Evolutionary conservation across 2,113 vertebrate genomes (phyloP).

Genomic region (Sylvietta virens): DNA sequence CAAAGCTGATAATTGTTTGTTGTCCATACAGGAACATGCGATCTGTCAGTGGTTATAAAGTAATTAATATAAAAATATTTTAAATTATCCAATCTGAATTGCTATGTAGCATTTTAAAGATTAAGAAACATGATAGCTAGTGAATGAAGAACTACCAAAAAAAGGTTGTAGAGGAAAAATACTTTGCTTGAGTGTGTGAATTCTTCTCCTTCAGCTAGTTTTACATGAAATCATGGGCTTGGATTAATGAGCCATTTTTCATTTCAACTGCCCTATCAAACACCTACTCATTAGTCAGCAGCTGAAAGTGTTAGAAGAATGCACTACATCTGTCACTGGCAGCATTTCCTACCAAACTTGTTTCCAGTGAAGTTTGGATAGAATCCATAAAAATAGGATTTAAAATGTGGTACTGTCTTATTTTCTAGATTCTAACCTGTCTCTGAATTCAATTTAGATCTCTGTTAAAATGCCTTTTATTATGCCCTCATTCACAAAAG

Average conservation of each 20-base stretch:
- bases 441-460: background rate
- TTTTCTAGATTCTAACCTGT: background rate
- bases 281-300: constrained; percentile 65
- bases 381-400: constrained; percentile 1
- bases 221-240: constrained; percentile 30
- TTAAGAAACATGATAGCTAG: background rate
- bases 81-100: background rate
- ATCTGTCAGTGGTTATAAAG: background rate
- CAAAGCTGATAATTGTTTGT: background rate
- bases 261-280: constrained; percentile 55
- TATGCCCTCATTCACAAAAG: background rate
- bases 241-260: constrained; percentile 30
- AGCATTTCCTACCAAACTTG: constrained; percentile 44
- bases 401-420: background rate
- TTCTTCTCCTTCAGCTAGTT: background rate
- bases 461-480: background rate
- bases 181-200: background rate
- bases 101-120: background rate
- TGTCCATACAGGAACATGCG: background rate
- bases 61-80: background rate
- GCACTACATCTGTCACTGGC: constrained; percentile 52
- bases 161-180: background rate
- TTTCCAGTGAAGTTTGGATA: constrained; percentile 29
- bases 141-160: background rate
- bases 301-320: constrained; percentile 43